Conservation (phyloP, 2,888 invertebrate species). For the Eupeodes luniger region DNA sequence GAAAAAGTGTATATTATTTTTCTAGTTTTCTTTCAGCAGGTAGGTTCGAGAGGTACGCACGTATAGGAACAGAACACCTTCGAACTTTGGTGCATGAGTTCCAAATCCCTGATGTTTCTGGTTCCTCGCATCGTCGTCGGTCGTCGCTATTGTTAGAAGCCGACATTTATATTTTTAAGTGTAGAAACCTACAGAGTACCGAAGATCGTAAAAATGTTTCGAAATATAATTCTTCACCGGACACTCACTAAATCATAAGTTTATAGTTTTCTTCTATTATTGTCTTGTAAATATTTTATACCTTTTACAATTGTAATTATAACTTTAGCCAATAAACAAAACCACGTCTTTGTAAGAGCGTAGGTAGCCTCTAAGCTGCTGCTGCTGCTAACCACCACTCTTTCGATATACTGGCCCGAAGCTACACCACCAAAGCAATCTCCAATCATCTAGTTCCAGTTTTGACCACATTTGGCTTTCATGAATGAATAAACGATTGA, state of each 20-base stretch:
- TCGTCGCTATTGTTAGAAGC: neutral
- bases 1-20: neutral
- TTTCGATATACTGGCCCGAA: neutral
- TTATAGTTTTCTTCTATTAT: slow-evolving; percentile 12
- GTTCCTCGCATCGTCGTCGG: no score
- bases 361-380: slow-evolving; percentile 51
- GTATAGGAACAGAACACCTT: slow-evolving; percentile 42
- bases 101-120: slow-evolving; percentile 9
- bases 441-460: slow-evolving; percentile 51
- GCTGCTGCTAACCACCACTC: slow-evolving; percentile 46
- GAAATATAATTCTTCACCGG: slow-evolving; percentile 72
- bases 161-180: slow-evolving; percentile 22
- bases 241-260: slow-evolving; percentile 70
- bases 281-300: neutral
- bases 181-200: neutral
- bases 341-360: slow-evolving; percentile 48
- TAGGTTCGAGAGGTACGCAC: neutral
- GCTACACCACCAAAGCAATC: slow-evolving; percentile 11
- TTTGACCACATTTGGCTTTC: slow-evolving; percentile 54
- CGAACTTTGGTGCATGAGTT: slow-evolving; percentile 65
- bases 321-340: slow-evolving; percentile 47
- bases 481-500: slow-evolving; percentile 73
- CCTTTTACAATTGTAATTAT: slow-evolving; percentile 66
- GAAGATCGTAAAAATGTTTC: slow-evolving; percentile 63
- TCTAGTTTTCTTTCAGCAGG: neutral